A percentile compares a stretch with the other conserved stretches of the same genome.
Conservation (phyloP, 2,888 invertebrate species). For the Dysmachus trigonus region DNA sequence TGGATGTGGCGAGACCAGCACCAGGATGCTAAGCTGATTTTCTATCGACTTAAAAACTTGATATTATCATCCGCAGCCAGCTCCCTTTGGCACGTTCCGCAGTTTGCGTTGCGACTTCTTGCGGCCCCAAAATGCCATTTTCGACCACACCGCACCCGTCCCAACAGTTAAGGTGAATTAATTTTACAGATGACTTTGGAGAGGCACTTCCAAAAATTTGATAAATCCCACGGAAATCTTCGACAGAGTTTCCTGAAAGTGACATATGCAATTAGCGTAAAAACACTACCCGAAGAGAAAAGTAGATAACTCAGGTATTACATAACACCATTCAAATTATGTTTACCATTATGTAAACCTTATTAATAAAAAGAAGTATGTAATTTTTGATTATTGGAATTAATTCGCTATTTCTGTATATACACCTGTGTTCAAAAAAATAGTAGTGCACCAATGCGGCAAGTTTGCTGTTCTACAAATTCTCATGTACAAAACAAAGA, state of each 20-base stretch:
- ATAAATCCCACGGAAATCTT: neutral
- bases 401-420: too few relatives aligned
- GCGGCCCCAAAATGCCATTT: neutral
- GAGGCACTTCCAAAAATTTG: neutral
- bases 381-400: too few relatives aligned
- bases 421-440: too few relatives aligned
- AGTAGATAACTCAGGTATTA: neutral
- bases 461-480: too few relatives aligned
- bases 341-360: too few relatives aligned
- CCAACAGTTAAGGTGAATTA: constrained; percentile 15
- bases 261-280: neutral
- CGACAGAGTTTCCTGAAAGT: neutral
- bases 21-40: neutral
- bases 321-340: neutral
- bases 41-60: constrained; percentile 14
- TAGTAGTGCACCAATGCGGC: too few relatives aligned
- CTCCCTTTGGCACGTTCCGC: neutral
- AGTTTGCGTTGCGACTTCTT: neutral
- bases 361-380: too few relatives aligned
- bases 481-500: too few relatives aligned
- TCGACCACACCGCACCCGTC: neutral
- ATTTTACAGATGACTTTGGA: neutral
- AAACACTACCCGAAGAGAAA: neutral
- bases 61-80: neutral
- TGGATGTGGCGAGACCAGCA: neutral